Evolutionary conservation across 2,797 vertebrate genomes (phyloP).

Genomic region (Gymnothorax reevesii): DNA sequence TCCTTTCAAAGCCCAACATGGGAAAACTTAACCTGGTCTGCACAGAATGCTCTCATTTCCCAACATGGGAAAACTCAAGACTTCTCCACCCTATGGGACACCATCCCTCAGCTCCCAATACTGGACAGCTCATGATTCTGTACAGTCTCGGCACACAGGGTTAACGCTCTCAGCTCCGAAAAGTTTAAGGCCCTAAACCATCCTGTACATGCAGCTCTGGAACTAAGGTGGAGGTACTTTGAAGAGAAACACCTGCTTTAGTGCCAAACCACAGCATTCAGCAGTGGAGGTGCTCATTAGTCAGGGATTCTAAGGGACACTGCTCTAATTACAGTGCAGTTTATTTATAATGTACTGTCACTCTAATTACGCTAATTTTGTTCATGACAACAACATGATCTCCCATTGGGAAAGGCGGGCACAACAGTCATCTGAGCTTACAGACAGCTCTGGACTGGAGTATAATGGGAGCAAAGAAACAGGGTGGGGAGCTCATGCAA

Average conservation of each 20-base stretch:
- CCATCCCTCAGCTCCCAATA: too few relatives aligned
- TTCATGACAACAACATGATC: not conserved
- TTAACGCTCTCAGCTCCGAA: not conserved
- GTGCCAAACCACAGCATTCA: not conserved
- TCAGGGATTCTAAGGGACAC: not conserved
- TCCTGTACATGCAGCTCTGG: not conserved
- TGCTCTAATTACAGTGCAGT: conserved; percentile 17
- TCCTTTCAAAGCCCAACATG: too few relatives aligned
- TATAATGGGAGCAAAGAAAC: not conserved
- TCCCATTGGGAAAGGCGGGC: not conserved
- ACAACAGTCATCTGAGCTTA: not conserved
- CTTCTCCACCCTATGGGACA: too few relatives aligned
- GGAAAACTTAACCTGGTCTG: too few relatives aligned
- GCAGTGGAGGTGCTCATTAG: not conserved
- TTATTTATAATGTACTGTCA: not conserved
- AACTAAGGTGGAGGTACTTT: not conserved
- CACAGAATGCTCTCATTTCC: too few relatives aligned
- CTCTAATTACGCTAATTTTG: not conserved
- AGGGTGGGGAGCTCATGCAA: conserved; percentile 20
- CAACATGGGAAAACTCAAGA: too few relatives aligned
- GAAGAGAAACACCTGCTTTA: not conserved
- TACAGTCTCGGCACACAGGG: too few relatives aligned
- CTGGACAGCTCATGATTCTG: too few relatives aligned
- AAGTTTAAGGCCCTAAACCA: not conserved
- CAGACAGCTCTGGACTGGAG: not conserved